A percentile compares a stretch with the other conserved stretches of the same genome.
These are phyloP conservation scores for Berghia stephanieae DNA, from an alignment of 1,140 invertebrate genomes.

Conservation along the genomic window DNA sequence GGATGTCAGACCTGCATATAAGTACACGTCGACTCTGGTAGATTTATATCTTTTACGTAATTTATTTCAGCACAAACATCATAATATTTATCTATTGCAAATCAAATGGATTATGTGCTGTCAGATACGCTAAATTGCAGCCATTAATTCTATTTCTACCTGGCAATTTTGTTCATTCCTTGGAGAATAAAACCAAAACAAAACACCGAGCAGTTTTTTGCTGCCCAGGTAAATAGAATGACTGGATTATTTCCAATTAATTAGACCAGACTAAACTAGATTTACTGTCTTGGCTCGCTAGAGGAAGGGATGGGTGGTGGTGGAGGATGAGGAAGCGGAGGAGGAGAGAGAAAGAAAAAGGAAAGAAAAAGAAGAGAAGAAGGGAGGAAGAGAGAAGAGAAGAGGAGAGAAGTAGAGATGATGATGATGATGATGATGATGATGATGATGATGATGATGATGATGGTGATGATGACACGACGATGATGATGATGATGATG, in stretches of 20 bases:
- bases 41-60: too few relatives aligned
- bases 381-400: not conserved
- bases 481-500: too few relatives aligned
- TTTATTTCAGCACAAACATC: too few relatives aligned
- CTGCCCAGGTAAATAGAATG: not conserved
- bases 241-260: not conserved
- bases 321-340: not conserved
- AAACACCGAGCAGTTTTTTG: not conserved
- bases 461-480: too few relatives aligned
- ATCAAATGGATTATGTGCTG: too few relatives aligned
- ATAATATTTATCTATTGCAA: too few relatives aligned
- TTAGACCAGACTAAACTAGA: not conserved
- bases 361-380: not conserved
- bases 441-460: constrained; percentile 1
- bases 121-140: too few relatives aligned
- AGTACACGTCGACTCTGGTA: too few relatives aligned
- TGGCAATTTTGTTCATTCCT: not conserved
- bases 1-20: too few relatives aligned
- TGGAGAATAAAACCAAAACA: not conserved
- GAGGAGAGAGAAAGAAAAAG: not conserved
- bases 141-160: too few relatives aligned
- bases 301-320: not conserved
- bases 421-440: not conserved
- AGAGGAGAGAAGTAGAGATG: not conserved
- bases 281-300: not conserved